Evolutionary conservation across 2,888 invertebrate genomes (phyloP), one percentile per base, ranked within the genome.

Genomic region (Eupithecia tripunctaria): DNA sequence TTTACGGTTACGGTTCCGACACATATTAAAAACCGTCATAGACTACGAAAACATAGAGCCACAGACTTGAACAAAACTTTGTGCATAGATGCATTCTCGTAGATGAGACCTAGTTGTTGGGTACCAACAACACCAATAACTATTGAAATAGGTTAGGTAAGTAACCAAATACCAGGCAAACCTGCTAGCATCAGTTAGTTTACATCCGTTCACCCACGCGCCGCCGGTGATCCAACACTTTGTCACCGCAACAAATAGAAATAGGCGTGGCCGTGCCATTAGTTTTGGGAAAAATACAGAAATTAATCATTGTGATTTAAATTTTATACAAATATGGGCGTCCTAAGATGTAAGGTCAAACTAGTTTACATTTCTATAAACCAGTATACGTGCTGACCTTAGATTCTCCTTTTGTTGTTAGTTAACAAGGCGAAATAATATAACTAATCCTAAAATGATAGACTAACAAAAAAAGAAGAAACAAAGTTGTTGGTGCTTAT

Each of bases 221-320:
- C n/a, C n/a, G 73, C 76, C 18, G 72, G 74, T 79, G 78, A 79
- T 68, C 75, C 75, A 78, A 79, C 59, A 67, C 74, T 69, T 74
- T 76, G 76, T 78, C 76, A 76, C 76, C 67, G 70, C 71, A 76
- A 69, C 68, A 75, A 78, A 79, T 79, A 74, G 75, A 76, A 73
- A 64, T 68, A 77, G 74, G 77, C 72, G 76, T 77, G 76, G 62
- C 29, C 56, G 10, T 21, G 47, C 67, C 67, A 74, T 74, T 64
- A 43, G 56, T 70, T 71, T 71, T 67, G 56, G n/a, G 69, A 41
- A 74, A 68, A 67, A 69, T 10, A 67, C 63, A n/a, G 69, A 67
- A 59, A 71, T 67, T 66, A 67, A 71, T 70, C 56, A 66, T 71
- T 63, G 14, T 68, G 38, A 62, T 69, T 56, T 47, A 0, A 69